Evolutionary conservation across 2,888 invertebrate genomes (phyloP).

Genomic region (Erpobdella octoculata): DNA sequence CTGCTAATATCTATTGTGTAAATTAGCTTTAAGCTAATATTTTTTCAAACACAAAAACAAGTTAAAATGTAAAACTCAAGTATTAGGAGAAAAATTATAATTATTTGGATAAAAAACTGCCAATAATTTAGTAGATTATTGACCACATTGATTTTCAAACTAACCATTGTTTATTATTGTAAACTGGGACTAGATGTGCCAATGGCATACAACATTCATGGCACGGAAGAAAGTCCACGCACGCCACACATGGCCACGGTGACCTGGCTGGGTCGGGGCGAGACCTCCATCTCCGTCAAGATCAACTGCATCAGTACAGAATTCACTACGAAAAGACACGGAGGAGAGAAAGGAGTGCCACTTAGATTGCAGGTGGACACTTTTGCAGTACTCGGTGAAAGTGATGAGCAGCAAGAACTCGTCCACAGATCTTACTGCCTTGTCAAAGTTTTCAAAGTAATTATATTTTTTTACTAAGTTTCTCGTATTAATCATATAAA

Average conservation of each 20-base stretch:
- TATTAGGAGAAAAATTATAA: too few relatives aligned
- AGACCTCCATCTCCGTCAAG: constrained; percentile 82
- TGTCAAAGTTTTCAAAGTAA: constrained; percentile 11
- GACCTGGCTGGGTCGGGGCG: constrained; percentile 89
- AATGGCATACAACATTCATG: constrained; percentile 79
- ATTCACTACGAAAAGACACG: constrained; percentile 93
- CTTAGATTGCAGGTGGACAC: constrained; percentile 84
- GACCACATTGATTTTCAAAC: too few relatives aligned
- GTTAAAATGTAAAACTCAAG: too few relatives aligned
- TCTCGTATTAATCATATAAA: too few relatives aligned
- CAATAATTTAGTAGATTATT: too few relatives aligned
- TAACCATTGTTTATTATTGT: too few relatives aligned
- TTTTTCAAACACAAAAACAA: too few relatives aligned
- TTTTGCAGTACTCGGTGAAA: constrained; percentile 36
- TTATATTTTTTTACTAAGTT: not conserved
- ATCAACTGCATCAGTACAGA: constrained; percentile 86
- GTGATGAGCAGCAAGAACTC: not conserved
- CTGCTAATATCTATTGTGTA: too few relatives aligned
- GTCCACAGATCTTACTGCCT: constrained; percentile 1
- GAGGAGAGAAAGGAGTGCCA: constrained; percentile 94
- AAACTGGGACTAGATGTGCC: too few relatives aligned
- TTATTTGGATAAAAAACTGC: too few relatives aligned
- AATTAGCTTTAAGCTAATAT: too few relatives aligned
- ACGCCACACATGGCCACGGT: constrained; percentile 76
- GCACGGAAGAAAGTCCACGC: constrained; percentile 66